Percentiles rank a stretch among this genome's conserved stretches.
Evolutionary conservation across 2,113 vertebrate species (phyloP).

Genomic region (Anarhynchus alexandrinus): DNA sequence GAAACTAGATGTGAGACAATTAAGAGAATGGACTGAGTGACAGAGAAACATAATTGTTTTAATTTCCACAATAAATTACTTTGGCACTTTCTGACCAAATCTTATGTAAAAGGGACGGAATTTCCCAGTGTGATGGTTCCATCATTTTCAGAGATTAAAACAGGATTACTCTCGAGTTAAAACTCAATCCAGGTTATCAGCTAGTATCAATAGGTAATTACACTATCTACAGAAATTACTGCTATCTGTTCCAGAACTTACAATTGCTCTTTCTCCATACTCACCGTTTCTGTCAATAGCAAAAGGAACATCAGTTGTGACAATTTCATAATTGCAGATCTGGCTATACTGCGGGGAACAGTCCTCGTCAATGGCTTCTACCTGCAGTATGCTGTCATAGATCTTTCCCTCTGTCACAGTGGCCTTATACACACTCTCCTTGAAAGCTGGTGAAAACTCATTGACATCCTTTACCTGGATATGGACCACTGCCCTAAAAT

Average conservation of each 20-base stretch:
- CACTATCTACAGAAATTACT: not conserved
- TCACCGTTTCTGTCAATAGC: slow-evolving; percentile 97
- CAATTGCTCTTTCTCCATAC: slow-evolving; percentile 18
- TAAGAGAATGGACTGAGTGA: not conserved
- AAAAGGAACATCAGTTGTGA: slow-evolving; percentile 87
- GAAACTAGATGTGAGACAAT: not conserved
- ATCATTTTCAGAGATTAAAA: not conserved
- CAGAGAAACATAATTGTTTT: not conserved
- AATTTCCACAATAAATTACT: not conserved
- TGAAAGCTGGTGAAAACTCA: slow-evolving; percentile 92
- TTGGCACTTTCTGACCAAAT: not conserved
- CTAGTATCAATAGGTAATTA: not conserved
- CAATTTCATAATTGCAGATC: slow-evolving; percentile 96
- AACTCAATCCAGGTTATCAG: not conserved
- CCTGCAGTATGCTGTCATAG: slow-evolving; percentile 95
- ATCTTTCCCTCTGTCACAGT: slow-evolving; percentile 91
- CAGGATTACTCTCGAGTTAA: not conserved
- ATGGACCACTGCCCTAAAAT: slow-evolving; percentile 90
- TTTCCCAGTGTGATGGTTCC: not conserved
- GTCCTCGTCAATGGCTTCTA: slow-evolving; percentile 92
- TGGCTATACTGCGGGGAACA: slow-evolving; percentile 97
- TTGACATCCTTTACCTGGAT: slow-evolving; percentile 97
- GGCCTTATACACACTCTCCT: slow-evolving; percentile 83
- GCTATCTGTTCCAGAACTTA: not conserved
- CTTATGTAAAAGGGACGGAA: not conserved